Evolutionary conservation across 2,888 invertebrate genomes (phyloP), one percentile per base, ranked within the genome.

Genomic region (Charanyca ferruginea): DNA sequence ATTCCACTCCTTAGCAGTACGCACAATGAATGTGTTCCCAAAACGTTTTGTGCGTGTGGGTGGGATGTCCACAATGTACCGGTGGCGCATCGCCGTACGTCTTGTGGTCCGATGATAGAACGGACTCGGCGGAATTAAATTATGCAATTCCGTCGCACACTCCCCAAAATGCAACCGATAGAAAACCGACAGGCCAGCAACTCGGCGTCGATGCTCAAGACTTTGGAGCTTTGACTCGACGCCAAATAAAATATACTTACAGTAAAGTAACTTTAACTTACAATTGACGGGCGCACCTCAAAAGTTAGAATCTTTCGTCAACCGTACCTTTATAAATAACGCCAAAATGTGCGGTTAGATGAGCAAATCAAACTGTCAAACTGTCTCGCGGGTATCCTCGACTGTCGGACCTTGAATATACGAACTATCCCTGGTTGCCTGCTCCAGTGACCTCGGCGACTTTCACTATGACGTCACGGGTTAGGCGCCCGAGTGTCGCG

Each of bases 391-490:
- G 70, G 70, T 41, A 41, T 49, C 32, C 28, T 49, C 63, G 23
- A 18, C n/a, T 54, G 66, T 72, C 35, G 58, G 81, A 90, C 92
- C 91, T 91, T 92, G 91, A 89, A 89, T 83, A 64, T 71, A 79
- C 49, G 78, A 72, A 82, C 76, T 71, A 79, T 68, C 77, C 65
- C 65, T 76, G 76, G 84, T 85, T 85, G 81, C 83, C 70, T 84
- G 84, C 75, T 86, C 89, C 64, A 87, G 82, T 92, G 86, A 92
- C 92, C 91, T 87, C 81, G 83, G 77, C 48, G 75, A 85, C 84
- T 89, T 88, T 88, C 84, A 67, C 83, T 66, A 67, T 90, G 89
- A 92, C 92, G 91, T 92, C 92, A 91, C 83, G 44, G 73, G 72
- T 58, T 60, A 25, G 91, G 87, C 88, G 91, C 86, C 91, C 20